Conservation (phyloP, 2,797 vertebrate genomes). For the Sebastes nivosus region DNA sequence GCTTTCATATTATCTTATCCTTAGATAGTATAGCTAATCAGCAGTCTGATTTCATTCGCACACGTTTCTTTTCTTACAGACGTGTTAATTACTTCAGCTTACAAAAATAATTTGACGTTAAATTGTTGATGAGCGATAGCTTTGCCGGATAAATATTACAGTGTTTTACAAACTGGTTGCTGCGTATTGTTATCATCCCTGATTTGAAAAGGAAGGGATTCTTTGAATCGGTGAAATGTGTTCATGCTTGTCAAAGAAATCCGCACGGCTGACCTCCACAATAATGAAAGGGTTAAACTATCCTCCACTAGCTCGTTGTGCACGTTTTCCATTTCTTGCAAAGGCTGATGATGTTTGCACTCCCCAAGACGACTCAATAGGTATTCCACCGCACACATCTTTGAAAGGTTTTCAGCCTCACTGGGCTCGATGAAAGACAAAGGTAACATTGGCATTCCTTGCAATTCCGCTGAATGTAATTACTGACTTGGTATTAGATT, state of each 20-base stretch:
- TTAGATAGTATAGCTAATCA: not conserved
- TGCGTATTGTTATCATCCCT: not conserved
- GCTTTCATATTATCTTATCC: not conserved
- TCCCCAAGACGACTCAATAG: constrained; percentile 7
- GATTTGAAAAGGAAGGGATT: not conserved
- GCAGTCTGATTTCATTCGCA: not conserved
- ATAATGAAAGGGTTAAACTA: constrained; percentile 1
- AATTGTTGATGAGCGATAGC: not conserved
- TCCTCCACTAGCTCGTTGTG: not conserved
- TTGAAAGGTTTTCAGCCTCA: not conserved
- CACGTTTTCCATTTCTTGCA: constrained; percentile 17
- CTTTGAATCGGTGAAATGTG: not conserved
- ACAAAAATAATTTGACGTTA: not conserved
- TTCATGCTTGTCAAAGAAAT: not conserved
- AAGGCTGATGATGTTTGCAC: constrained; percentile 26
- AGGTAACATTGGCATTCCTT: constrained; percentile 21
- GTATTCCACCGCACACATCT: not conserved
- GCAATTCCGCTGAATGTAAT: constrained; percentile 17
- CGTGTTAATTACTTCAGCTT: not conserved
- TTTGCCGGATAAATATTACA: not conserved
- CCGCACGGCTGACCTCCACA: not conserved
- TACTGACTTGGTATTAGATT: not conserved
- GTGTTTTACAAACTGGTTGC: not conserved
- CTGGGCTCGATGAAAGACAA: constrained; percentile 15
- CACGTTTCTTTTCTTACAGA: not conserved